Base-by-base conservation (phyloP, 2,888 invertebrate genomes). In the Stenodera caucasica region DNA sequence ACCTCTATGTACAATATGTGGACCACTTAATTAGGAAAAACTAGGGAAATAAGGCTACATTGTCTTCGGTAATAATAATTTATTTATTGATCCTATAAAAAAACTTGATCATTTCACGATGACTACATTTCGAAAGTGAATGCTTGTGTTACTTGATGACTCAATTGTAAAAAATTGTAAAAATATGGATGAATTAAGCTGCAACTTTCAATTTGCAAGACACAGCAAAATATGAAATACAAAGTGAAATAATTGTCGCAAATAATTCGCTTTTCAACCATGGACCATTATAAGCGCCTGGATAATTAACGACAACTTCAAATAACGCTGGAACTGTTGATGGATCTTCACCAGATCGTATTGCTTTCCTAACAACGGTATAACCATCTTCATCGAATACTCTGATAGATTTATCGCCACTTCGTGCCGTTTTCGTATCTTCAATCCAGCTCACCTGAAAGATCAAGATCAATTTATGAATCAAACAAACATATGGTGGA, bases 341-440 rank as follows among this genome's bases (percentile, higher is more conserved):
- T 1, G 87, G 84, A 59, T 87, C 85, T 67, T 92, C 91, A 66
- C 90, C 90, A 60, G 88, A 83, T 54, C 91, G 86, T 21, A 89
- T 83, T 5, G 91, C 94, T 78, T 96, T 95, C 60, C 92, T 89
- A 57, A 96, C 85, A 6, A 89, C 88, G 0, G 92, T 89, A 82
- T 91, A 96, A 61, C 94, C 93, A 76, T 98, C 97, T 82, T 98
- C 97, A 71, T 97, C 96, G 73, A 91, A 90, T 18, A 98, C 82
- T 64, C 90, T 88, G 53, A 98, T 85, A 60, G 86, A 85, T 71
- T 93, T 90, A 52, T 89, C 88, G 29, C 96, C 96, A 51, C 93
- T 88, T 57, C 88, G 87, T 0, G 94, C 90, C 70, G 90, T 89
- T 52, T 90, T 88, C 26, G 90, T 87, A 65, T 96, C 96, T 76